Evolutionary conservation across 64 coral and sea anemone species (phyloP), one percentile per base, ranked within the genome.

Genomic region (Pocillopora damicornis): DNA sequence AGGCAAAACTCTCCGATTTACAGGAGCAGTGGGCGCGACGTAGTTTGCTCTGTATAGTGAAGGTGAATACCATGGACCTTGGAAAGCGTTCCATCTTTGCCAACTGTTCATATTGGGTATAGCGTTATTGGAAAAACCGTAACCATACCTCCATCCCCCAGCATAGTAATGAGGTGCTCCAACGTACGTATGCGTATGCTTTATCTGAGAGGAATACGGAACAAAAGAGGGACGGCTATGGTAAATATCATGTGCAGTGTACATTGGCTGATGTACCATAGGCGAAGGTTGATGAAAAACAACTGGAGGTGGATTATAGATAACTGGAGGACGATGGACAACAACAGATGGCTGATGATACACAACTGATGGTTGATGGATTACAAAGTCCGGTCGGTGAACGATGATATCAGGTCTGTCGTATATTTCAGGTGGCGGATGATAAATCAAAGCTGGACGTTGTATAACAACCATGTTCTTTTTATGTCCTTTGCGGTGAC

Each of bases 341-440:
- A 97, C 91, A 20, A 97, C 94, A 11, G 94, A 93, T 63, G 94
- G 94, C 23, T 89, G 94, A 34, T 97, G 94, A 15, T 93, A 89
- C 22, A 97, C 91, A 56, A 97, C 81, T n/a, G 91, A 93, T 11
- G 94, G 83, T 37, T 87, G 91, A 89, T 97, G 94, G 35, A 93
- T 83, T 18, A 97, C 94, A 64, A 97, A 68, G 68, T 97, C 94
- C 9, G 94, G 91, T 12, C 91, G 87, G 63, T 97, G 94, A 56
- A 97, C 94, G 56, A 97, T 87, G 11, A 97, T 88, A 74, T 90
- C 56, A 65, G 94, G 94, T 81, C 92, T 89, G 51, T 93, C 91
- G 74, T 97, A 97, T 15, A 97, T 90, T 77, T 92, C 91, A 42
- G 94, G 91, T 13, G 94, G 91, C 11, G 94, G 88, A 85, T 97